Evolutionary conservation across 2,797 vertebrate genomes (phyloP), one percentile per base, ranked within the genome.

Genomic region (Bradypodion ventrale): DNA sequence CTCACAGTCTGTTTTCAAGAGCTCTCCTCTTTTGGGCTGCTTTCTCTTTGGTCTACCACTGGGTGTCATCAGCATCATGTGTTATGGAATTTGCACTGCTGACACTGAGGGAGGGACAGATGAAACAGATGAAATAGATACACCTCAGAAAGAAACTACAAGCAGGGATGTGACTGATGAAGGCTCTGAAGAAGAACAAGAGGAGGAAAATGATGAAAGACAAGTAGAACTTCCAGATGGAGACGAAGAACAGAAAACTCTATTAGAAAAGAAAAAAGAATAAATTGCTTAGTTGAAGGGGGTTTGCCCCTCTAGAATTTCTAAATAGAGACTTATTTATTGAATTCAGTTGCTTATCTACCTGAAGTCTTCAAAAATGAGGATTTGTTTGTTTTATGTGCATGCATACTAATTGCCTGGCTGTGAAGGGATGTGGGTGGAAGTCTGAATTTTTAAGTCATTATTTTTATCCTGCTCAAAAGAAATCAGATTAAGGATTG

Each of bases 41-140:
- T 98, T 99, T 95, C 97, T 99, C 87, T 99, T 99, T 40, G 98
- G 99, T 80, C 96, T 99, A 72, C 99, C 99, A 32, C 95, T 99
- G 93, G 99, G 98, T 27, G 98, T 99, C 92, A 99, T 99, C 95
- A 99, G 99, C 92, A 97, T 99, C 94, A 99, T 99, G 99, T 99
- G 98, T 93, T 99, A 99, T 0, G 98, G 98, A 89, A 99, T 99
- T 96, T 99, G 97, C 95, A 98, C 97, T 0, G 98, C 98, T 0
- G 98, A 99, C 91, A 93, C 97, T 0, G 97, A 98, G 4, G 98
- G 97, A 77, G 96, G 96, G 1, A 82, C 94, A 0, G 97, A 97
- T 3, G 97, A 97, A 32, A 92, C 93, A 0, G 97, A 98, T 62
- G 84, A 97, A 32, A 92, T 92, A 0, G 97, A 98, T 62, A 83